Evolutionary conservation across 2,797 vertebrate species (phyloP).

Genomic region (Mormyrus hasselquistii): DNA sequence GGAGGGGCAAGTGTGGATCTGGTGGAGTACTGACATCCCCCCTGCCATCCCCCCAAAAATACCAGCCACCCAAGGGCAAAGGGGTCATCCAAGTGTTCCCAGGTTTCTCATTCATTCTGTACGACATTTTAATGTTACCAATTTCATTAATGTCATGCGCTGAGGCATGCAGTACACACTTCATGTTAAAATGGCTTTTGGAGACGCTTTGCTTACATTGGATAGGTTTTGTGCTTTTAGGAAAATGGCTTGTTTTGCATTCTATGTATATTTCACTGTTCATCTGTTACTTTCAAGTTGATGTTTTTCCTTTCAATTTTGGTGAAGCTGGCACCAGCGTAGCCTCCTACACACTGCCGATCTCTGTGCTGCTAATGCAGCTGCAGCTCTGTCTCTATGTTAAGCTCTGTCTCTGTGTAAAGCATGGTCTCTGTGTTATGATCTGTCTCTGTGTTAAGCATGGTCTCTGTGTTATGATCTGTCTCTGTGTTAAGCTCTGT

Average conservation of each 20-base stretch:
- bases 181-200: background rate
- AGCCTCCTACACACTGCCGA: background rate
- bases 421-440: background rate
- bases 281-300: background rate
- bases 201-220: background rate
- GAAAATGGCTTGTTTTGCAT: background rate
- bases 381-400: background rate
- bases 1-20: too few relatives aligned
- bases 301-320: background rate
- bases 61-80: background rate
- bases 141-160: background rate
- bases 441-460: background rate
- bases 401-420: background rate
- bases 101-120: background rate
- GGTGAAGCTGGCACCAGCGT: background rate
- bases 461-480: background rate
- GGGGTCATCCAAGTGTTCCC: background rate
- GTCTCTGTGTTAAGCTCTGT: background rate
- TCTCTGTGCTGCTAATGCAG: background rate
- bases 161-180: background rate
- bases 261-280: background rate
- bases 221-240: background rate
- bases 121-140: background rate
- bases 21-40: too few relatives aligned
- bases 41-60: background rate